Evolutionary conservation across 1,140 invertebrate genomes (phyloP).

Genomic region (Harpegnathos saltator): DNA sequence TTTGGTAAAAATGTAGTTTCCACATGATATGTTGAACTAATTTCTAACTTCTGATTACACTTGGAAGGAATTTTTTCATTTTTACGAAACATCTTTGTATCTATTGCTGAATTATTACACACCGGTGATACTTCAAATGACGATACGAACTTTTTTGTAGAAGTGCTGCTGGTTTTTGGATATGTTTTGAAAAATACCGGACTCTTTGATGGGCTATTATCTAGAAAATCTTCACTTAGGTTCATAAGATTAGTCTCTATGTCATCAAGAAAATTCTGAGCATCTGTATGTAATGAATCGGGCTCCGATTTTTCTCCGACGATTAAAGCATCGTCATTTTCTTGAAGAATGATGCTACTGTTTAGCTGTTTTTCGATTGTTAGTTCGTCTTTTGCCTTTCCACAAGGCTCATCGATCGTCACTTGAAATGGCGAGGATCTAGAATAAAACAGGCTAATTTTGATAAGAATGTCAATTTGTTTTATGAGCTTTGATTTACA

Average conservation of each 20-base stretch:
- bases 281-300: no score
- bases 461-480: background rate
- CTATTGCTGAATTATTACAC: background rate
- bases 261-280: background rate
- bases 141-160: background rate
- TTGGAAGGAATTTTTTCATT: background rate
- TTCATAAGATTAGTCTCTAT: background rate
- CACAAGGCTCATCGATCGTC: background rate
- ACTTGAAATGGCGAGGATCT: background rate
- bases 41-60: constrained; percentile 54
- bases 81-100: background rate
- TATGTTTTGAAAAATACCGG: constrained; percentile 12
- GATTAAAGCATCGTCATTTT: no score
- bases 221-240: background rate
- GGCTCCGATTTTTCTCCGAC: no score
- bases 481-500: no score
- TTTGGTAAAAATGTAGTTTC: constrained; percentile 61
- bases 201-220: background rate
- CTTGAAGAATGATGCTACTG: background rate
- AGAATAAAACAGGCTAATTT: background rate
- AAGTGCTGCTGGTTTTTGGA: background rate
- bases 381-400: background rate
- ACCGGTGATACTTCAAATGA: background rate
- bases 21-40: constrained; percentile 67
- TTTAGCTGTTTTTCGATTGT: background rate